Base-by-base conservation (phyloP, 2,888 invertebrate genomes). In the Plemyria rubiginata region DNA sequence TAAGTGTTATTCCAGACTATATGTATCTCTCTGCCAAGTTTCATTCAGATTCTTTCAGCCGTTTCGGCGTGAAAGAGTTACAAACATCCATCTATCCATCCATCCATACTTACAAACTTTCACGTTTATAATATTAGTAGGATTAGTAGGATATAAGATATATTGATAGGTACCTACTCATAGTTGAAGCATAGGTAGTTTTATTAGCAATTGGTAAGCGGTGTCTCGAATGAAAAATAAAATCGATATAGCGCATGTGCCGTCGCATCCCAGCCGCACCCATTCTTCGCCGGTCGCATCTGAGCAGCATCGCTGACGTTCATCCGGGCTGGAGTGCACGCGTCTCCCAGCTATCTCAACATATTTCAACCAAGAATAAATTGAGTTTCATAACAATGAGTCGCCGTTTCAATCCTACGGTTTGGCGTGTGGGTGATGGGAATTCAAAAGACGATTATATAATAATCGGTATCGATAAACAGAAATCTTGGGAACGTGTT, bases 401-500 rank as follows among this genome's bases (percentile, higher is more conserved):
- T 12, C 32, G 48, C n/a, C 16, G 5, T 5, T 29, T 43, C 43
- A 43, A 46, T 4, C 48, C 49, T 2, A 16, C 60, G 4, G 6
- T 43, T 12, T 54, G 48, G 41, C 41, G 13, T 41, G 2, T 53
- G n/a, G 12, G 45, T 40, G n/a, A 40, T 22, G 22, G 22, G 22
- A 22, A 22, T 22, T 52, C 6, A 28, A 46, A 16, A 32, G 32
- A 4, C 2, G 41, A 36, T 0, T 36, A 13, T 11, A 36, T 50
- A 1, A 43, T 60, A 22, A n/a, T 60, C 22, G 22, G 13, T 2
- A 36, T 60, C 11, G 60, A 60, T 32, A 43, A 13, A 0, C 60
- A 60, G 43, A 60, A 60, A 15, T 12, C 54, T 4, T 49, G 48
- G 48, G 60, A 60, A n/a, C 11, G 9, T 1, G 49, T 60, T 1